A percentile compares a stretch with the other conserved stretches of the same genome.
Evolutionary conservation across 2,888 invertebrate genomes (phyloP).

Genomic region (Eupithecia exiguata): DNA sequence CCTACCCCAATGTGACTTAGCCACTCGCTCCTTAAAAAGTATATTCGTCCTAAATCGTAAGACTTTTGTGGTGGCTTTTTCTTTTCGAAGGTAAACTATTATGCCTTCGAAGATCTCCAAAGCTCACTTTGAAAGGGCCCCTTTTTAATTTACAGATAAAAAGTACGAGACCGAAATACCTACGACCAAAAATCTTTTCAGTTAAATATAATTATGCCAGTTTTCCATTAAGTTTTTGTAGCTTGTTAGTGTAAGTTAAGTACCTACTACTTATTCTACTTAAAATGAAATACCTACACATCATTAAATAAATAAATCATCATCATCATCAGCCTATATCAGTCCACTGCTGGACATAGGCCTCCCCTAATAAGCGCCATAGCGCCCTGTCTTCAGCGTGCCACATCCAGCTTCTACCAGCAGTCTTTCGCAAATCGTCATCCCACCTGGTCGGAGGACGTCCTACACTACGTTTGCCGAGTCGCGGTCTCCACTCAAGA

Average conservation of each 20-base stretch:
- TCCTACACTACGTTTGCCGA: too few species aligned
- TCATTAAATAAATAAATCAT: too few species aligned
- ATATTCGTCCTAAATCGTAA: background rate
- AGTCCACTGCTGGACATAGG: too few species aligned
- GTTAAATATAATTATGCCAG: background rate
- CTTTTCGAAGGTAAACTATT: background rate
- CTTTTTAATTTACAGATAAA: background rate
- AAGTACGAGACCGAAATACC: background rate
- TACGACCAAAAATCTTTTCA: background rate
- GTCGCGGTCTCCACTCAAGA: too few species aligned
- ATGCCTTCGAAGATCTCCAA: background rate
- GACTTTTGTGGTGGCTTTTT: too few species aligned
- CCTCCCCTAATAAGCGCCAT: too few species aligned
- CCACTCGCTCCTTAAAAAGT: background rate
- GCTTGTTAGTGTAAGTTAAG: background rate
- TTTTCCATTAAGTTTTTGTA: background rate
- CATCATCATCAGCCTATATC: too few species aligned
- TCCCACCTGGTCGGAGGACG: too few species aligned
- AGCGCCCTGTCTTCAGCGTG: too few species aligned
- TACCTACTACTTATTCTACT: background rate
- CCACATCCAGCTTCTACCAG: too few species aligned
- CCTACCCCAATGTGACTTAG: too few species aligned
- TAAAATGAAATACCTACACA: background rate
- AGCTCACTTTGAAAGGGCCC: background rate
- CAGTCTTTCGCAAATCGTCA: too few species aligned